Conservation (phyloP, 2,797 vertebrate genomes). For the Tadarida brasiliensis region DNA sequence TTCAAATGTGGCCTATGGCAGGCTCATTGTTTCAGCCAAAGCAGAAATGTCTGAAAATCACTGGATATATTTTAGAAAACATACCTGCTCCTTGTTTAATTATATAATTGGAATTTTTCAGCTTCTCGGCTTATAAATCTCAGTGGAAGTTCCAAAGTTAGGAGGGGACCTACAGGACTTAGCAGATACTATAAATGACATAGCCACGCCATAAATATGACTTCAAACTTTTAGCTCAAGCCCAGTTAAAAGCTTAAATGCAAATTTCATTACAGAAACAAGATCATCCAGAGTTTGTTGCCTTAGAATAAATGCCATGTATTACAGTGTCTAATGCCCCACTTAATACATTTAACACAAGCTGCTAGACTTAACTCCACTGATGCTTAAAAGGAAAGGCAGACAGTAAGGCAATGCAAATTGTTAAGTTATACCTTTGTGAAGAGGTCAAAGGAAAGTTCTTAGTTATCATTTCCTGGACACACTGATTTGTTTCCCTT, state of each 20-base stretch:
- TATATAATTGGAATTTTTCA: neutral
- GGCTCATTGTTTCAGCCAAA: neutral
- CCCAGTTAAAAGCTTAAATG: neutral
- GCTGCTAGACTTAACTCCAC: neutral
- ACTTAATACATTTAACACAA: neutral
- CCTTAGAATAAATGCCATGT: neutral
- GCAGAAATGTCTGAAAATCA: neutral
- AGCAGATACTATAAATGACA: neutral
- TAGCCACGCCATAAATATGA: neutral
- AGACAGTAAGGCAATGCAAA: neutral
- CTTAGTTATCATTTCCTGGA: neutral
- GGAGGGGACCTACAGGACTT: neutral
- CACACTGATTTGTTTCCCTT: neutral
- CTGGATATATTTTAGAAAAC: constrained; percentile 42
- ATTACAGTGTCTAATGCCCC: neutral
- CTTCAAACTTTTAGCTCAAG: neutral
- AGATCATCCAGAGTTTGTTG: neutral
- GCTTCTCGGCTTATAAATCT: neutral
- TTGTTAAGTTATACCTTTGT: neutral
- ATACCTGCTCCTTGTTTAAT: neutral
- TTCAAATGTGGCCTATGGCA: neutral
- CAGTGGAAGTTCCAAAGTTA: neutral
- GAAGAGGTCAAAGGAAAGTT: neutral
- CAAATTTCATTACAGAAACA: constrained; percentile 31
- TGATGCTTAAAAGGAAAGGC: neutral